Conservation (phyloP, 2,888 invertebrate genomes). For the Xanthostigma xanthostigma region DNA sequence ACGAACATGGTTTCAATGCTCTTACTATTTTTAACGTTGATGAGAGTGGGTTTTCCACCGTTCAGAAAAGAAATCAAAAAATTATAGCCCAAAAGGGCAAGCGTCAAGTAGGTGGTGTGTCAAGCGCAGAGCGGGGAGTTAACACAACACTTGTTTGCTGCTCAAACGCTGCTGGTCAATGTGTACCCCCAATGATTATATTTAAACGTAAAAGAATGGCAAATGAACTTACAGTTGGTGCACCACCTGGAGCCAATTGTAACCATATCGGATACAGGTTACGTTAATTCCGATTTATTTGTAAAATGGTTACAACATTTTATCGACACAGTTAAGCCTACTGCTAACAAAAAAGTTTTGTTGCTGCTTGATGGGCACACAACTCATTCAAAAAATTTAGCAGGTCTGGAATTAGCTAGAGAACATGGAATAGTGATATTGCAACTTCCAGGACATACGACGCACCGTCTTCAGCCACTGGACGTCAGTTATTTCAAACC, state of each 20-base stretch:
- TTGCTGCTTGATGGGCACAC: slow-evolving; percentile 17
- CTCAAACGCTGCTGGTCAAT: slow-evolving; percentile 13
- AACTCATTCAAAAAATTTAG: slow-evolving; percentile 16
- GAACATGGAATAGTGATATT: slow-evolving; percentile 15
- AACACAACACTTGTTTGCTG: slow-evolving; percentile 15
- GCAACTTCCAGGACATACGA: slow-evolving; percentile 15
- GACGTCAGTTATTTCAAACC: slow-evolving; percentile 16
- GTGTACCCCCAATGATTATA: slow-evolving; percentile 15
- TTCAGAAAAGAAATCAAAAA: slow-evolving; percentile 12
- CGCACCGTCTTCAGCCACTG: slow-evolving; percentile 15
- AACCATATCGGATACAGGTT: slow-evolving; percentile 13
- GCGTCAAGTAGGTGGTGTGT: slow-evolving; percentile 11
- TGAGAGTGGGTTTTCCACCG: slow-evolving; percentile 13
- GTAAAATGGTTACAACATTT: slow-evolving; percentile 16
- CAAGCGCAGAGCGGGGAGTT: slow-evolving; percentile 14
- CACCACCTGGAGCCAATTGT: slow-evolving; percentile 10
- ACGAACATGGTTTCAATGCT: slow-evolving; percentile 11
- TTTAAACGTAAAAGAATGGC: slow-evolving; percentile 12
- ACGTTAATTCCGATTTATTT: slow-evolving; percentile 16
- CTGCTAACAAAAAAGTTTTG: slow-evolving; percentile 13
- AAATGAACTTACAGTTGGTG: slow-evolving; percentile 10
- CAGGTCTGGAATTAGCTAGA: slow-evolving; percentile 12
- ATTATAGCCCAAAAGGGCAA: slow-evolving; percentile 12
- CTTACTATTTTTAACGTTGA: slow-evolving; percentile 14
- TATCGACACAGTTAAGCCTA: slow-evolving; percentile 19